These are phyloP conservation scores for Athetis lepigone DNA, from an alignment of 2,888 invertebrate species.

Conservation along the genomic window DNA sequence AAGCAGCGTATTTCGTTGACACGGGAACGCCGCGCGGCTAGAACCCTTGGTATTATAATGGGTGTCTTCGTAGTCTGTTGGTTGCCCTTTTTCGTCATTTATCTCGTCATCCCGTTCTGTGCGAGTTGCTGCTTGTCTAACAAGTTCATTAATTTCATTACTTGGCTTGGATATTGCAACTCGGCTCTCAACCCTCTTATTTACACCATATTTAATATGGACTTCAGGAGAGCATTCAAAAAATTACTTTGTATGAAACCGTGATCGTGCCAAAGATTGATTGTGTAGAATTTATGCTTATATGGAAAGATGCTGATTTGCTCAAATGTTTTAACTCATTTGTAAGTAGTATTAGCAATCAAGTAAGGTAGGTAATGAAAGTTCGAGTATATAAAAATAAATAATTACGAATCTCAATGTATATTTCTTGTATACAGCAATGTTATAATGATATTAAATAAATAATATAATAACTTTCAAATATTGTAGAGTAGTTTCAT, in stretches of 20 bases:
- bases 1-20: constrained; percentile 97
- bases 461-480: constrained; percentile 48
- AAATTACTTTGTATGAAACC: constrained; percentile 91
- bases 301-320: constrained; percentile 79
- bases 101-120: constrained; percentile 97
- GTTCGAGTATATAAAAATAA: constrained; percentile 28
- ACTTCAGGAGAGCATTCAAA: constrained; percentile 97
- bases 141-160: constrained; percentile 96
- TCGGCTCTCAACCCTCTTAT: constrained; percentile 98
- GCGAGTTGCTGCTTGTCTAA: constrained; percentile 94
- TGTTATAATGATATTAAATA: constrained; percentile 45
- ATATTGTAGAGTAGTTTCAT: constrained; percentile 56
- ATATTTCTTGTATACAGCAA: constrained; percentile 45
- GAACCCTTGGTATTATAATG: constrained; percentile 99
- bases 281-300: constrained; percentile 70
- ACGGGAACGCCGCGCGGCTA: constrained; percentile 97
- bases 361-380: constrained; percentile 37
- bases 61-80: constrained; percentile 99
- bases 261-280: constrained; percentile 80
- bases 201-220: constrained; percentile 98
- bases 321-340: constrained; percentile 81
- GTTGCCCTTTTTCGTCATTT: constrained; percentile 99
- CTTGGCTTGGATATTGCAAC: constrained; percentile 98
- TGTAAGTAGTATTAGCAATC: constrained; percentile 61
- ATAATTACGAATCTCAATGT: constrained; percentile 57